Base-by-base conservation (phyloP, 2,797 vertebrate genomes). In the Gadopsis marmoratus region DNA sequence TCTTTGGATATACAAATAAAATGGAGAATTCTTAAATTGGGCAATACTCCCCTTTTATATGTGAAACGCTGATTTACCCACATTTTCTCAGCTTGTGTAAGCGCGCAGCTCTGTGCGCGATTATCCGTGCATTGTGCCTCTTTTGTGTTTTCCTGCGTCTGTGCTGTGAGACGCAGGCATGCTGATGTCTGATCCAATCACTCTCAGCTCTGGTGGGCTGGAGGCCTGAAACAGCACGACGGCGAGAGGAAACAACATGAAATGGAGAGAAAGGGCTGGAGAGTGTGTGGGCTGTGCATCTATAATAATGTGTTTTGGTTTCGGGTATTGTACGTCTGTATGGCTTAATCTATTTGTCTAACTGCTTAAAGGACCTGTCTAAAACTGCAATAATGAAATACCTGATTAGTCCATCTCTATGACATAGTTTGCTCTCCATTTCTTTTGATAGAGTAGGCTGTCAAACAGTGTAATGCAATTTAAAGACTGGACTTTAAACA, bases 131-230 rank as follows among this genome's bases (percentile, higher is more conserved):
- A 59, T 74, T 54, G 71, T 61, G 69, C 79, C 69, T 74, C 82
- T 87, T 39, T 76, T 88, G 79, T 83, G 60, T 79, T 77, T 55
- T 54, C 26, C 71, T 79, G 82, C 13, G 45, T 87, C 84, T 90
- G 75, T 82, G 74, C 85, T 73, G 86, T 65, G 78, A 81, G 81
- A 85, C 64, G 64, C 79, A 74, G 83, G 79, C 87, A 79, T 73
- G 76, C 84, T 74, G 81, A 88, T 88, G 88, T 93, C 88, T 88
- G 84, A 89, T 91, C 83, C 86, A 76, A 89, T 93, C 89, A 90
- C 76, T 78, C 85, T 89, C 86, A 87, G 76, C 86, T 82, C 76
- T 71, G 81, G 72, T 83, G 76, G 82, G 82, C 85, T 78, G 71
- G 61, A 88, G 88, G 83, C 81, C 85, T 64, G 83, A 78, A 84